Percentiles rank a stretch among this genome's conserved stretches.
Conservation (phyloP, 2,113 vertebrate species). For the Polypterus senegalus region DNA sequence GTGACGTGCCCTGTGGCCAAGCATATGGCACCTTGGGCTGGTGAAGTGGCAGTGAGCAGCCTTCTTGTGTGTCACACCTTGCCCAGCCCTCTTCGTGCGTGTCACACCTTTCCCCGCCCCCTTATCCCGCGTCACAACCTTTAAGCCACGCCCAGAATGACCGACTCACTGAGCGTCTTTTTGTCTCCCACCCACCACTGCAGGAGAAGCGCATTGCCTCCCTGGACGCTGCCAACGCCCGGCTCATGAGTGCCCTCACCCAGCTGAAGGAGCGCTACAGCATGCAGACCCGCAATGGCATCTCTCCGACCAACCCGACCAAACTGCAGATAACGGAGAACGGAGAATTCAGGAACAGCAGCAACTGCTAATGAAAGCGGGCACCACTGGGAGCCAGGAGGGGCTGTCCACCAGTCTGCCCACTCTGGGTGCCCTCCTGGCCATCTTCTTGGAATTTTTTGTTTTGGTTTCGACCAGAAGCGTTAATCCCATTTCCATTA, state of each 20-base stretch:
- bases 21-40: too few relatives aligned
- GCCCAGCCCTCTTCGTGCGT: too few relatives aligned
- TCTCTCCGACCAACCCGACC: slow-evolving; percentile 97
- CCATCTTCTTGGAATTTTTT: slow-evolving; percentile 3
- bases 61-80: too few relatives aligned
- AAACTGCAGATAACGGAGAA: slow-evolving; percentile 98
- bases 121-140: too few relatives aligned
- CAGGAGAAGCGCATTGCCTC: slow-evolving; percentile 97
- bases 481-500: neutral
- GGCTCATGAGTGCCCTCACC: slow-evolving; percentile 90
- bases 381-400: slow-evolving; percentile 16
- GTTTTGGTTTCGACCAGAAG: too few relatives aligned
- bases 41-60: too few relatives aligned
- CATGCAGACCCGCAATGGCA: slow-evolving; percentile 95
- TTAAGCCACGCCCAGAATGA: too few relatives aligned
- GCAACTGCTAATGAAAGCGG: slow-evolving; percentile 72
- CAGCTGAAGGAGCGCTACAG: slow-evolving; percentile 99
- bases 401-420: slow-evolving; percentile 12
- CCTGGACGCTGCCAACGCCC: slow-evolving; percentile 85
- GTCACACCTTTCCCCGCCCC: too few relatives aligned
- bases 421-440: slow-evolving; percentile 17
- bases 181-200: neutral
- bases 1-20: too few relatives aligned
- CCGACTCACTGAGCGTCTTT: slow-evolving; percentile 2
- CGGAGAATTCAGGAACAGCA: slow-evolving; percentile 97